These are phyloP conservation scores for Ridgeia piscesae DNA, from an alignment of 1,140 invertebrate species.

Conservation along the genomic window DNA sequence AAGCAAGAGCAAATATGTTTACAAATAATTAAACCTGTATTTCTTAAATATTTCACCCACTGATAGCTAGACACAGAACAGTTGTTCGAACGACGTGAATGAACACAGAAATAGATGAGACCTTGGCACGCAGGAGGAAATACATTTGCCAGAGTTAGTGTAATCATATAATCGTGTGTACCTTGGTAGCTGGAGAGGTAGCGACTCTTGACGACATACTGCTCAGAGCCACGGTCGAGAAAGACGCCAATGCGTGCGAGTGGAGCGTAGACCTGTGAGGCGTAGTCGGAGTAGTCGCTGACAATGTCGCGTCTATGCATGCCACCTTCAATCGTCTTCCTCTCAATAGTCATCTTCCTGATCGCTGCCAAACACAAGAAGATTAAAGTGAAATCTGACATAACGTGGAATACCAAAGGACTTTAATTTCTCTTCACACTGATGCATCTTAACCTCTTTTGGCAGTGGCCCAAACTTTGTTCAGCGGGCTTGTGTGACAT, in stretches of 20 bases:
- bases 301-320: slow-evolving; percentile 49
- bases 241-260: slow-evolving; percentile 56
- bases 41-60: too few species aligned
- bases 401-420: too few species aligned
- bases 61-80: too few species aligned
- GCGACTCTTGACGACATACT: slow-evolving; percentile 53
- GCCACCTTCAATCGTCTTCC: slow-evolving; percentile 43
- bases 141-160: neutral
- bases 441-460: too few species aligned
- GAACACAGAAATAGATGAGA: neutral
- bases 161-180: slow-evolving; percentile 18
- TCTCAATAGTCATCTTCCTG: slow-evolving; percentile 51
- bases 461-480: too few species aligned
- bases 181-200: slow-evolving; percentile 54
- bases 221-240: slow-evolving; percentile 54
- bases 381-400: too few species aligned
- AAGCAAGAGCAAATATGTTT: too few species aligned
- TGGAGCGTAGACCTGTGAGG: slow-evolving; percentile 56
- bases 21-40: too few species aligned
- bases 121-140: too few species aligned
- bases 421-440: too few species aligned
- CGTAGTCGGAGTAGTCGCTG: slow-evolving; percentile 49
- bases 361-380: slow-evolving; percentile 42
- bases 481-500: too few species aligned
- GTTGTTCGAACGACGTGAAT: neutral